phyloP scores from a whole-genome alignment of 2,888 invertebrate species.

The Xestoiulus laeticollis region DNA sequence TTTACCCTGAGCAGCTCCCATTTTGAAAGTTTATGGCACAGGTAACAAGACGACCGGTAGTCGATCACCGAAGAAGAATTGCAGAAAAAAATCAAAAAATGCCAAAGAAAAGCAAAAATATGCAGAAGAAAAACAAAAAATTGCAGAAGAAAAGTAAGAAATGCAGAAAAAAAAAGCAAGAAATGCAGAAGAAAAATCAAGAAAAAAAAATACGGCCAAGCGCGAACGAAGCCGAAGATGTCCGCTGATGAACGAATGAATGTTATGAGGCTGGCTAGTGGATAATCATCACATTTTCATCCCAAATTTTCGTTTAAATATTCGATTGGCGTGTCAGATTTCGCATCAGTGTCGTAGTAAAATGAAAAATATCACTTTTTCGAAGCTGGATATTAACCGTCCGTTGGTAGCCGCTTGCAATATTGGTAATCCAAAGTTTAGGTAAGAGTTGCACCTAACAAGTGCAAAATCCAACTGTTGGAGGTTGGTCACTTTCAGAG shows the following conservation, averaged over 20 bases:
- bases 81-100: not conserved
- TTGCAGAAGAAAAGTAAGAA: no score
- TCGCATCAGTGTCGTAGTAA: not conserved
- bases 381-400: slow-evolving; percentile 19
- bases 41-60: not conserved
- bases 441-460: not conserved
- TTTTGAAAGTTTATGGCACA: not conserved
- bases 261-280: not conserved
- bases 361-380: not conserved
- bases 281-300: not conserved
- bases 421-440: not conserved
- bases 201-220: no score
- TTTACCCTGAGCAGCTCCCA: not conserved
- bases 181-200: no score
- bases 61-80: not conserved
- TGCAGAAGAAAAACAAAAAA: no score
- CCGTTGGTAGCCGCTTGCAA: not conserved
- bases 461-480: no score
- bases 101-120: not conserved
- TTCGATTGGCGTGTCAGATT: slow-evolving; percentile 1
- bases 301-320: slow-evolving; percentile 25
- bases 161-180: no score
- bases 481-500: not conserved
- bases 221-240: not conserved
- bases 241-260: not conserved